Evolutionary conservation across 1,140 invertebrate species (phyloP).

Genomic region (Protaetia brevitarsis): DNA sequence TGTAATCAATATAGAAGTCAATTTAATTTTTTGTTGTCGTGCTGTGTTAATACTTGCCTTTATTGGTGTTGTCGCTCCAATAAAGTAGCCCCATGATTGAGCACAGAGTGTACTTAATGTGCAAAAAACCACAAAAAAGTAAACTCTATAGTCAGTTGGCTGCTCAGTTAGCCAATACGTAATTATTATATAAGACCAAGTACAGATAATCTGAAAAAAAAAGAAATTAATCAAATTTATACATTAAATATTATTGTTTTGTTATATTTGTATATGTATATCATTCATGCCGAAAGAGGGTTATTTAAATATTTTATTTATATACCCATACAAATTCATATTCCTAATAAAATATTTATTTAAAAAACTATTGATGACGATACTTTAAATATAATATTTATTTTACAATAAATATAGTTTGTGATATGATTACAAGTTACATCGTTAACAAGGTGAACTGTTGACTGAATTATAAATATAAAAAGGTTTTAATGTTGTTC

Average conservation of each 20-base stretch:
- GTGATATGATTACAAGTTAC: too few species aligned
- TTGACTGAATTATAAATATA: too few species aligned
- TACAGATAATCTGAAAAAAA: slow-evolving; percentile 64
- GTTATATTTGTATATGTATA: too few species aligned
- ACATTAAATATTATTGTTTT: neutral
- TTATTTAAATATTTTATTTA: too few species aligned
- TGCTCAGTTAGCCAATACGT: slow-evolving; percentile 85
- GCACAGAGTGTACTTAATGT: slow-evolving; percentile 82
- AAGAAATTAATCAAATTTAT: slow-evolving; percentile 9
- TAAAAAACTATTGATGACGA: too few species aligned
- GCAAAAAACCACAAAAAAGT: slow-evolving; percentile 68
- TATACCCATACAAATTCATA: too few species aligned
- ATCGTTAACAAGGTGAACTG: too few species aligned
- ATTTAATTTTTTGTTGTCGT: neutral
- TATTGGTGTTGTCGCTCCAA: slow-evolving; percentile 82
- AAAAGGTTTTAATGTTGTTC: too few species aligned
- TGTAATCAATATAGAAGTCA: slow-evolving; percentile 50
- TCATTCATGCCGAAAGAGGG: too few species aligned
- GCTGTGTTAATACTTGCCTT: slow-evolving; percentile 56
- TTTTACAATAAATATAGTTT: too few species aligned
- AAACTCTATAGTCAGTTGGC: slow-evolving; percentile 73
- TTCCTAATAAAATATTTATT: too few species aligned
- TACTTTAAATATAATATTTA: too few species aligned
- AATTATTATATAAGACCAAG: slow-evolving; percentile 71
- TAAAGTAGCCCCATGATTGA: slow-evolving; percentile 87